Base-by-base conservation (phyloP, 2,797 vertebrate genomes). In the Pipistrellus pygmaeus region DNA sequence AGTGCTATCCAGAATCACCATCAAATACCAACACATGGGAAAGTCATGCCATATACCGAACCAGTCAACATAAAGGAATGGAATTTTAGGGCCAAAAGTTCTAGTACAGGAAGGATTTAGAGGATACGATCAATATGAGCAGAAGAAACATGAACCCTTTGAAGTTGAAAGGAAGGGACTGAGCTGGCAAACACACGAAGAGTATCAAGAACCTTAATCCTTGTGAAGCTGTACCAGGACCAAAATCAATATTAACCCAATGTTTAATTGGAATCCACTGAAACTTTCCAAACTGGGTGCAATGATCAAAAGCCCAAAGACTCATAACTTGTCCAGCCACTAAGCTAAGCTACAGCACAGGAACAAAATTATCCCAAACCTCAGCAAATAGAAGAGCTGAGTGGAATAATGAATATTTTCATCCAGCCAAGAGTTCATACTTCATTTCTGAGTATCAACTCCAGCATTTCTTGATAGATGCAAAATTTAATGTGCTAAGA, bases 371-470 rank as follows among this genome's bases (percentile, higher is more conserved):
- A 97, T 81, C 96, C 95, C 0, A 97, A 95, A 96, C 96, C 96
- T 97, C 97, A 97, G 96, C 97, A 95, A 97, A 97, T 76, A 97
- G 97, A 96, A 93, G 95, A 83, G 95, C 62, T 88, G 96, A 97
- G 96, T 95, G 95, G 91, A 96, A 95, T 97, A 95, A 96, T 95
- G 94, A 95, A 96, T 76, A 82, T 96, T 93, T 95, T 95, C 95
- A 94, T 93, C 75, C 77, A 95, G 97, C 91, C 95, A 95, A 95
- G 93, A 94, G 85, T 55, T 81, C 93, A 91, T 93, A 96, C 85
- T 96, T 95, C 66, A 95, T 88, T 94, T 91, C 69, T 91, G 80
- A 95, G 88, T 90, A 91, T 82, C 91, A 90, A 83, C 85, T 85
- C 93, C 57, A 93, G 92, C 46, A 93, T 90, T 95, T 96, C 92